Percentiles rank a stretch among this genome's conserved stretches.
phyloP scores from a whole-genome alignment of 2,113 vertebrate species.

The Ptilonorhynchus violaceus region DNA sequence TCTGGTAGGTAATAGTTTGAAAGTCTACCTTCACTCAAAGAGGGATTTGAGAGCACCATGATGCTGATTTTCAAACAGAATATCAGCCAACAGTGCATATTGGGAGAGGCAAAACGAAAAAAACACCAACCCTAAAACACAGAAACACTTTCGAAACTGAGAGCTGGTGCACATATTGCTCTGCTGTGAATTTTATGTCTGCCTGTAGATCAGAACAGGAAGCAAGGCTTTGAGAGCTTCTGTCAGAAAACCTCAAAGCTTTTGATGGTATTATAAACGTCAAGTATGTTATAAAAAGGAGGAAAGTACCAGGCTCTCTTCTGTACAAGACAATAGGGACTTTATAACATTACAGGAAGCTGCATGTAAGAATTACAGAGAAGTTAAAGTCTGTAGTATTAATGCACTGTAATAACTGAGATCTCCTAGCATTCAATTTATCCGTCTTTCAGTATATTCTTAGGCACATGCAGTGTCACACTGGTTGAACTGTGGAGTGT shows the following conservation, averaged over 20 bases:
- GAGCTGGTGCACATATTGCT: background rate
- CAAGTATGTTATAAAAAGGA: conserved; percentile 60
- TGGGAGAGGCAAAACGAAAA: background rate
- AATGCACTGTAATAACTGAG: conserved; percentile 34
- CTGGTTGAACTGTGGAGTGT: background rate
- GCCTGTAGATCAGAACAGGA: conserved; percentile 47
- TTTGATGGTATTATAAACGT: conserved; percentile 73
- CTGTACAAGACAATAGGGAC: conserved; percentile 55
- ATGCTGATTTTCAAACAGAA: background rate
- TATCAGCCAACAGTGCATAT: background rate
- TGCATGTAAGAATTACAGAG: conserved; percentile 61
- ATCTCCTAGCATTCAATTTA: background rate
- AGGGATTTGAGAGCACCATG: background rate
- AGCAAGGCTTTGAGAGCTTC: conserved; percentile 62
- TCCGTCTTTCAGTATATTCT: background rate
- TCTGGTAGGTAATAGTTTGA: background rate
- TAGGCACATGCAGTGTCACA: background rate
- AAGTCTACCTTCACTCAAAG: background rate
- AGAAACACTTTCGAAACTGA: background rate
- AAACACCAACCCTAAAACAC: background rate
- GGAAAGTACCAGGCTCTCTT: conserved; percentile 60
- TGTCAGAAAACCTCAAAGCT: conserved; percentile 75
- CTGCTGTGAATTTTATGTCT: background rate
- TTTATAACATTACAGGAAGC: conserved; percentile 68
- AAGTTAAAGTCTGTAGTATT: conserved; percentile 40